Evolutionary conservation across 1,140 invertebrate genomes (phyloP).

Genomic region (Drosophila mauritiana): DNA sequence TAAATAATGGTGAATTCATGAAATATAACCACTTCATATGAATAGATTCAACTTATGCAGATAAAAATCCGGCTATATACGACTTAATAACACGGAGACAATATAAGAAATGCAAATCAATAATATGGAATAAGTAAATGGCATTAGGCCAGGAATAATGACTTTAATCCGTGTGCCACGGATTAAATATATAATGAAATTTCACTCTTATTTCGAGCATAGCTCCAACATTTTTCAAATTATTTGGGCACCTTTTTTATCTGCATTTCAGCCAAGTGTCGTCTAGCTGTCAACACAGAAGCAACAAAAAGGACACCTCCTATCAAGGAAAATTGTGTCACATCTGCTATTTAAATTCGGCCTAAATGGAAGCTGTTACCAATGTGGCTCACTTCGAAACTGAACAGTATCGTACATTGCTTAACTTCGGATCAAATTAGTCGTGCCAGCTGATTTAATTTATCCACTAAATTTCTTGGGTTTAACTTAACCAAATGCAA

Average conservation of each 20-base stretch:
- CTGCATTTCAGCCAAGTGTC: neutral
- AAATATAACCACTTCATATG: constrained; percentile 5
- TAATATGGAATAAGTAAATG: neutral
- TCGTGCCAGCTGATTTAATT: constrained; percentile 22
- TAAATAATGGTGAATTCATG: constrained; percentile 21
- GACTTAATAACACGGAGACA: neutral
- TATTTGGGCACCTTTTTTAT: neutral
- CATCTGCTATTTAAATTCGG: neutral
- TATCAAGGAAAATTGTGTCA: neutral
- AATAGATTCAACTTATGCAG: neutral
- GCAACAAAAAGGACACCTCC: neutral
- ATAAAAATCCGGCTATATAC: neutral
- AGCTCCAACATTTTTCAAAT: neutral
- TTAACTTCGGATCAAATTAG: constrained; percentile 23
- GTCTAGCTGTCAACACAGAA: constrained; percentile 1
- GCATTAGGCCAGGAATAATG: too few species aligned
- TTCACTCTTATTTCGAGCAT: too few species aligned
- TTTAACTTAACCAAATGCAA: constrained; percentile 62
- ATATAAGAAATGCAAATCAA: neutral
- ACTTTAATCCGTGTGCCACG: too few species aligned
- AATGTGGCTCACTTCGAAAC: neutral
- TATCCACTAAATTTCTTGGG: constrained; percentile 35
- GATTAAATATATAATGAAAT: too few species aligned
- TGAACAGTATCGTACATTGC: too few species aligned
- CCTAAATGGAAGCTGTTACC: neutral